Base-by-base conservation (phyloP, 2,797 vertebrate species). In the Sebastes diploproa region DNA sequence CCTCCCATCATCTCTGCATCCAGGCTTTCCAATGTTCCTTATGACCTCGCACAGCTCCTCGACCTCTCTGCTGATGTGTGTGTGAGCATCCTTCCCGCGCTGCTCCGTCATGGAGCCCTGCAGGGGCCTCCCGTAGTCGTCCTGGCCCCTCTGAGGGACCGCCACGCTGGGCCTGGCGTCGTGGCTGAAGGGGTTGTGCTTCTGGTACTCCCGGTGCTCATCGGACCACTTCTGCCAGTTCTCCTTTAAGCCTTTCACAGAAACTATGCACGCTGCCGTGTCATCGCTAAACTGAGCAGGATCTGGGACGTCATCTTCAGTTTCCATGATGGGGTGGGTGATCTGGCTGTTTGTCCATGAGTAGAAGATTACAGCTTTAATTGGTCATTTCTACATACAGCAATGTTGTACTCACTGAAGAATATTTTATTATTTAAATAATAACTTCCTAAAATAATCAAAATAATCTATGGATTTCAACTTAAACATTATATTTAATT, bases 151-250 rank as follows among this genome's bases (percentile, higher is more conserved):
- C 32, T 90, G 85, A 67, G 91, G 94, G 25, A 84, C 83, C 27
- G 50, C 82, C 2, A 8, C 55, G 18, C 72, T 87, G 20, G 87
- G 86, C 59, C 77, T 88, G 3, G 66, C 78, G 4, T 94, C 67
- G 0, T 91, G 94, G 83, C 96, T 97, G 92, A 98, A 98, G 0
- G 97, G 97, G 88, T 98, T 98, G 79, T 92, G 92, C 82, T 93
- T 96, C 94, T 98, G 97, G 90, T 97, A 96, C 64, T 96, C 95
- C 22, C 87, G 85, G 75, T 92, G 96, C 75, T 96, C 94, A 3
- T 94, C 91, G 34, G 95, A 96, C 97, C 97, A 98, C 84, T 87
- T 97, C 93, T 97, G 96, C 97, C 97, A 98, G 13, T 94, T 96
- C 61, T 95, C 94, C 85, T 95, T 96, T 74, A 98, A 86, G 65